A percentile compares a stretch with the other conserved stretches of the same genome.
phyloP scores from a whole-genome alignment of 2,113 vertebrate species.

The Orthonyx spaldingii region DNA sequence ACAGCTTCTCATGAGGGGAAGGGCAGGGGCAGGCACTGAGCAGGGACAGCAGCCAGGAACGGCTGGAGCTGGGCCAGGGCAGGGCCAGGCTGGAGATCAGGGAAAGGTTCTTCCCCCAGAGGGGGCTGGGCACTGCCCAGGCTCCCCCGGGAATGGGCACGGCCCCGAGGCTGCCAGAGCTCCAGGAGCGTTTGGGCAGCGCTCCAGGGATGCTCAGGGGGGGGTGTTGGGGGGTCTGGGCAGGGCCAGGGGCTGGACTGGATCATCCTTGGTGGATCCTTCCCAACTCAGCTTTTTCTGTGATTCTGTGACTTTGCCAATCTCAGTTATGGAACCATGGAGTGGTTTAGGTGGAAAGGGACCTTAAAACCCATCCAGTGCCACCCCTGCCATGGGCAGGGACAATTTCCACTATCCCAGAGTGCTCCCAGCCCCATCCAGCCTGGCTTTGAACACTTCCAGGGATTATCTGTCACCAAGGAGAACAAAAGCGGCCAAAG shows the following conservation, averaged over 20 bases:
- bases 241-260: no score
- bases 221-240: background rate
- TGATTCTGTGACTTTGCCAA: background rate
- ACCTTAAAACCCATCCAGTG: background rate
- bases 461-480: background rate
- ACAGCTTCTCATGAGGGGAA: background rate
- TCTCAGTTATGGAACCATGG: accelerated
- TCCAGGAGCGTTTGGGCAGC: background rate
- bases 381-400: background rate
- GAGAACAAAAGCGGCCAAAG: background rate
- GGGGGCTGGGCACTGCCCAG: background rate
- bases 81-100: background rate
- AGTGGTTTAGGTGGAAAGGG: background rate
- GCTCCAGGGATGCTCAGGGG: background rate
- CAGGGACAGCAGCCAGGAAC: background rate
- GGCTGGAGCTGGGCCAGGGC: background rate
- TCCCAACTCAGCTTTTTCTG: background rate
- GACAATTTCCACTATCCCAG: background rate
- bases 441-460: background rate
- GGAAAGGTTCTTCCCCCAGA: background rate
- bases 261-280: background rate
- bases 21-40: background rate
- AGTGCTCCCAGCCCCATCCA: background rate
- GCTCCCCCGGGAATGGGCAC: background rate
- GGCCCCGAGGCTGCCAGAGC: background rate